Base-by-base conservation (phyloP, 2,113 vertebrate species). In the Thryonomys swinderianus region DNA sequence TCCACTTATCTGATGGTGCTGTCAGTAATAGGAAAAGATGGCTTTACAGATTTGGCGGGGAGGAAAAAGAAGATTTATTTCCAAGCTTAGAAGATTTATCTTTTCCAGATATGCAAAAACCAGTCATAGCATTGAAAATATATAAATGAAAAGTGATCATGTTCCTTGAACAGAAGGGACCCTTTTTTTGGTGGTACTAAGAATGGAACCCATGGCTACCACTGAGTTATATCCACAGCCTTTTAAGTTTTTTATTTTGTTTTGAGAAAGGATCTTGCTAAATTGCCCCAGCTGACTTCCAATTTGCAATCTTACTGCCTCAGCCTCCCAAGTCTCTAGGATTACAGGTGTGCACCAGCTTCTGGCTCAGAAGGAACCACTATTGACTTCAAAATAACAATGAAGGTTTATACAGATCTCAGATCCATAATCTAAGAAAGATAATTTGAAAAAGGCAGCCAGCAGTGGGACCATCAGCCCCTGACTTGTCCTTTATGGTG, bases 21-120 rank as follows among this genome's bases (percentile, higher is more conserved):
- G 89, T 91, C 79, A 96, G 85, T 91, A 88, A 92, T 18, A 97
- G 91, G 89, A 84, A 91, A 84, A 45, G 74, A 93, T 96, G 62
- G 76, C 84, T 7, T 78, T 85, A 94, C 48, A 40, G 79, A 85
- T 91, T 95, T 97, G 80, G 71, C 85, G 90, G 74, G 64, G 64
- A 96, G 59, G 45, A 83, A 93, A 84, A 93, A 91, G 86, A 92
- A 95, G 91, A 94, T 94, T 96, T 93, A 91, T 94, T 94, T 96
- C 51, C 30, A 94, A 69, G 13, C 61, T 55, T 66, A 96, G 93
- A 96, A 96, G 91, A 95, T 88, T 94, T 95, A 93, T 87, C 79
- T 97, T 96, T 96, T 93, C 61, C 25, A 94, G 88, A 88, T 96
- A 95, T 48, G 91, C 21, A 91, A 96, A 76, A 96, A 87, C n/a